These are phyloP conservation scores for Holotrichia oblita DNA, from an alignment of 1,140 invertebrate genomes.

Conservation along the genomic window DNA sequence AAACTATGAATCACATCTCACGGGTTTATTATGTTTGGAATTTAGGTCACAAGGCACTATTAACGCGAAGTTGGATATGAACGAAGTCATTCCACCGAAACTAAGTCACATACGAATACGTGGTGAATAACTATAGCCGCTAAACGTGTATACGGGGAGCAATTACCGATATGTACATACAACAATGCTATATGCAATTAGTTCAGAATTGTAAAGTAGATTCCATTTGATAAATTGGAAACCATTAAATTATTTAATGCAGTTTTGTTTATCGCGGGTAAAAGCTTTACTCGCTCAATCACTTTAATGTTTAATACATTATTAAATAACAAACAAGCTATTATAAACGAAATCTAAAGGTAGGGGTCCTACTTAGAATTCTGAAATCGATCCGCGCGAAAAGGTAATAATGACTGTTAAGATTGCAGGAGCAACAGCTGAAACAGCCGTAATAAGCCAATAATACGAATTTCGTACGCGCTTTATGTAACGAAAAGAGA, in stretches of 20 bases:
- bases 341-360: no score
- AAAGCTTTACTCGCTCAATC: no score
- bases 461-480: background rate
- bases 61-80: background rate
- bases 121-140: background rate
- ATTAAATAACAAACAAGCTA: no score
- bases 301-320: no score
- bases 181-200: no score
- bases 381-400: background rate
- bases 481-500: background rate
- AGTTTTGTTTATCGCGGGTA: no score
- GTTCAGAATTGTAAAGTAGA: no score
- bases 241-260: no score
- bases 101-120: background rate
- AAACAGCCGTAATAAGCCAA: background rate
- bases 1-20: background rate
- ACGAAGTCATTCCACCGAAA: background rate
- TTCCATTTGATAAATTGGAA: no score
- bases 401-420: background rate
- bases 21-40: background rate
- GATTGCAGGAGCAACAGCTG: background rate
- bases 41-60: slow-evolving; percentile 1
- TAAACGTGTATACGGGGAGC: no score
- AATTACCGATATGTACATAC: no score
- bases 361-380: background rate